A percentile compares a stretch with the other conserved stretches of the same genome.
These are phyloP conservation scores for Pelecanus crispus DNA, from an alignment of 2,113 vertebrate genomes.

Conservation along the genomic window DNA sequence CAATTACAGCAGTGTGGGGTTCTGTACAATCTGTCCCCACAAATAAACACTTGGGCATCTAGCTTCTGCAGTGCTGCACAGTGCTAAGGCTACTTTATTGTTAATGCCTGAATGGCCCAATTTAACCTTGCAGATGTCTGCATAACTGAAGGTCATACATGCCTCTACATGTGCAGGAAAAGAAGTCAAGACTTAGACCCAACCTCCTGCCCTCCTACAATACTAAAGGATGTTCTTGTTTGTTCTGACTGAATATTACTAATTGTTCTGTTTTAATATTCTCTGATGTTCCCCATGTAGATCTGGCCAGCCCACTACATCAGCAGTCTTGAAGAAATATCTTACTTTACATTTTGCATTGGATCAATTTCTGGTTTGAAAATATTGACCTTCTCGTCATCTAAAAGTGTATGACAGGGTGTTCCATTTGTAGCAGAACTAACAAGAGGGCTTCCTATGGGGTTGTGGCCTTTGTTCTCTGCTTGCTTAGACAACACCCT, in stretches of 20 bases:
- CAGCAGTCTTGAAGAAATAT: not conserved
- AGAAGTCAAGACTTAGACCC: not conserved
- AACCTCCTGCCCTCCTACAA: not conserved
- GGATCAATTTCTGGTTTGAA: not conserved
- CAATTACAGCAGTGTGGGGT: not conserved
- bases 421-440: not conserved
- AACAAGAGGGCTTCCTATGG: not conserved
- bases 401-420: not conserved
- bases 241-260: not conserved
- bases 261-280: not conserved
- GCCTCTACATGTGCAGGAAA: not conserved
- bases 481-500: not conserved
- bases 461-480: not conserved
- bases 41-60: not conserved
- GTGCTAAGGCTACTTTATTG: not conserved
- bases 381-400: not conserved
- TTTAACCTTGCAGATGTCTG: not conserved
- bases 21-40: not conserved
- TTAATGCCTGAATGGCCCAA: not conserved
- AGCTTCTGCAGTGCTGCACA: not conserved
- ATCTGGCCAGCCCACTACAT: not conserved
- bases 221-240: not conserved
- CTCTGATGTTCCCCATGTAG: not conserved
- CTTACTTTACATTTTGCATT: not conserved
- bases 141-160: not conserved